These are phyloP conservation scores for Falco berigora DNA, from an alignment of 2,797 vertebrate genomes.

Conservation along the genomic window DNA sequence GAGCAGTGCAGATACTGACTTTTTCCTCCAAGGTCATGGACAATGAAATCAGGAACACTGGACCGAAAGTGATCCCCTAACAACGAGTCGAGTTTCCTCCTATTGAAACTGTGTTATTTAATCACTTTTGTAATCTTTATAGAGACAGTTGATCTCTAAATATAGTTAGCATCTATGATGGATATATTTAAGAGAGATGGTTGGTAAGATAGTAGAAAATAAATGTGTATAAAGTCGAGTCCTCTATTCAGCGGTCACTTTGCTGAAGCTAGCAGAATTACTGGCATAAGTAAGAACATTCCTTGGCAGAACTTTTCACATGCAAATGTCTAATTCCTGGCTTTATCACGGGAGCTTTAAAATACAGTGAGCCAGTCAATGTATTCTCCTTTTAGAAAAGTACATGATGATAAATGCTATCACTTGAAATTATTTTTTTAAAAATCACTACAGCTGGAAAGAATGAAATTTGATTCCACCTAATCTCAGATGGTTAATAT, in stretches of 20 bases:
- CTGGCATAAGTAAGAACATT: neutral
- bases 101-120: neutral
- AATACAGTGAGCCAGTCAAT: neutral
- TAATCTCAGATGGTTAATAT: neutral
- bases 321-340: neutral
- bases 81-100: neutral
- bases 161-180: neutral
- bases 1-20: neutral
- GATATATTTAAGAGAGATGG: neutral
- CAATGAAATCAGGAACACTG: neutral
- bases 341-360: neutral
- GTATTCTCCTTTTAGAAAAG: neutral
- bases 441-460: neutral
- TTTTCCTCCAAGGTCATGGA: neutral
- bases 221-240: neutral
- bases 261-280: neutral
- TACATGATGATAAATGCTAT: constrained; percentile 11
- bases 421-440: neutral
- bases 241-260: neutral
- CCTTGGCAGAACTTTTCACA: constrained; percentile 2
- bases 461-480: constrained; percentile 17
- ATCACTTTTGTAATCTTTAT: neutral
- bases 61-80: neutral
- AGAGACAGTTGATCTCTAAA: neutral
- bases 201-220: neutral